Conservation (phyloP, 2,113 vertebrate genomes). For the Hymenochirus boettgeri region DNA sequence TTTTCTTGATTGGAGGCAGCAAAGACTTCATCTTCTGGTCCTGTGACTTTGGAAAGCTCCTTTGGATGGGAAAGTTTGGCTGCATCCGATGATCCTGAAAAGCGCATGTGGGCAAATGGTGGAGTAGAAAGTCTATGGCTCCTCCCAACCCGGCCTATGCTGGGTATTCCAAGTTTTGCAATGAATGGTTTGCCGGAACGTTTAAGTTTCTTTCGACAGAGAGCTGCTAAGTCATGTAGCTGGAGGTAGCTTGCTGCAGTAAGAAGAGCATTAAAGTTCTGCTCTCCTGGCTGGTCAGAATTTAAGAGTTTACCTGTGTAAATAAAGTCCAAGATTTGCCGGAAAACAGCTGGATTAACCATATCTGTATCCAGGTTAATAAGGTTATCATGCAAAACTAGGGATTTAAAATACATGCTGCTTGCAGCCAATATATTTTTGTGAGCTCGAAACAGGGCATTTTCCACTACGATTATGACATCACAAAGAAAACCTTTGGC, state of each 20-base stretch:
- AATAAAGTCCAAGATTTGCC: constrained; percentile 96
- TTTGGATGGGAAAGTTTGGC: constrained; percentile 72
- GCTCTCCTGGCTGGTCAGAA: constrained; percentile 81
- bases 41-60: constrained; percentile 79
- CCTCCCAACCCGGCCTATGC: constrained; percentile 74
- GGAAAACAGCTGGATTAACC: constrained; percentile 93
- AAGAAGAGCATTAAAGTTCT: constrained; percentile 90
- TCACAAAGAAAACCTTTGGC: constrained; percentile 98
- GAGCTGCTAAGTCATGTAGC: constrained; percentile 90
- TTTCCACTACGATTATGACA: constrained; percentile 97
- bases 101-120: constrained; percentile 76
- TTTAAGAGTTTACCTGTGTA: constrained; percentile 93
- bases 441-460: constrained; percentile 95
- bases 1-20: constrained; percentile 70
- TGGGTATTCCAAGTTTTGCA: constrained; percentile 69
- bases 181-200: constrained; percentile 74
- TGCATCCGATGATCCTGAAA: constrained; percentile 76
- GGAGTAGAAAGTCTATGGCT: constrained; percentile 81
- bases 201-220: constrained; percentile 94
- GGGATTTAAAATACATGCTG: constrained; percentile 97
- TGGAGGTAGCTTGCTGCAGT: constrained; percentile 99
- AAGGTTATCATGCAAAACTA: constrained; percentile 96
- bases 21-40: constrained; percentile 84
- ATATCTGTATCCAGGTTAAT: constrained; percentile 98
- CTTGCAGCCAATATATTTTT: constrained; percentile 95